A percentile compares a stretch with the other conserved stretches of the same genome.
These are phyloP conservation scores for Gallinago nigripennis DNA, from an alignment of 2,797 vertebrate species.

Conservation along the genomic window DNA sequence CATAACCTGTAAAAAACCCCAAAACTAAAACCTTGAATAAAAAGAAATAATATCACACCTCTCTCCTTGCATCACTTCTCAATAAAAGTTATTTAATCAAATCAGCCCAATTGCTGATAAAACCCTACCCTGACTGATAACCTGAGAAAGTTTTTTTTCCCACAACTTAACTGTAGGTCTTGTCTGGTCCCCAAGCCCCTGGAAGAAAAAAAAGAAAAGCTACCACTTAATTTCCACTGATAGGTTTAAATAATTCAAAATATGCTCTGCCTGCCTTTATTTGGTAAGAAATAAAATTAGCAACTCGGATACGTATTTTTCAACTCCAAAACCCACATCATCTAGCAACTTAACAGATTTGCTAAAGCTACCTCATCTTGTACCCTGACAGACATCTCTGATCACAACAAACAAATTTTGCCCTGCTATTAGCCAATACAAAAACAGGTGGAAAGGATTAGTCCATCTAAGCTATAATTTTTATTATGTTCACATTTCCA, in stretches of 20 bases:
- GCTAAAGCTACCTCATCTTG: neutral
- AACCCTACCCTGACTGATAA: neutral
- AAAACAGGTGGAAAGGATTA: neutral
- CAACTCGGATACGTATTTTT: neutral
- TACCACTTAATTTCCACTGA: neutral
- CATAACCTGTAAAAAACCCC: neutral
- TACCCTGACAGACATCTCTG: neutral
- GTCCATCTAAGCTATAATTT: neutral
- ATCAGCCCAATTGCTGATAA: neutral
- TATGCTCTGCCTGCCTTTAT: accelerated
- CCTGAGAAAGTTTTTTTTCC: neutral
- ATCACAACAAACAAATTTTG: neutral
- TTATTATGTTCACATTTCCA: neutral
- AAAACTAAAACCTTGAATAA: neutral
- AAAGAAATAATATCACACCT: too few relatives aligned
- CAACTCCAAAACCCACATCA: neutral
- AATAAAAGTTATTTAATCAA: neutral
- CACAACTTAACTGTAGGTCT: neutral
- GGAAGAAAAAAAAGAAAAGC: neutral
- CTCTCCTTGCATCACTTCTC: neutral
- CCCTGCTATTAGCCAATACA: neutral
- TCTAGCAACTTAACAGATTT: neutral
- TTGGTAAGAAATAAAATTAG: neutral
- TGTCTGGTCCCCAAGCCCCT: too few relatives aligned
- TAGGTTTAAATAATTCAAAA: neutral